Conservation (phyloP, 2,888 invertebrate genomes). For the Mycogona germanica region DNA sequence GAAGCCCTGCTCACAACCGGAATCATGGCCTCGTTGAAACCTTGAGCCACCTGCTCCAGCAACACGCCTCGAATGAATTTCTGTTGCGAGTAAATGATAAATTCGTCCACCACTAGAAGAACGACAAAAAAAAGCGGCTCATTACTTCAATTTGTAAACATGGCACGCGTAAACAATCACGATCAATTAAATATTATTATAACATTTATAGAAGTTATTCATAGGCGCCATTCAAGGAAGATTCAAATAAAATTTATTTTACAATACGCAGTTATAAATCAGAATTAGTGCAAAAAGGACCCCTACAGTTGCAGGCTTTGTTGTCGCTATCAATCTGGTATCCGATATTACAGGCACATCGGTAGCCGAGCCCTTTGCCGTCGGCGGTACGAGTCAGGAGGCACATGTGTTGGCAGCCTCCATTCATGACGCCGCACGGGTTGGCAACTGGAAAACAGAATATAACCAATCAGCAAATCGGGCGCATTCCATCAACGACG, state of each 20-base stretch:
- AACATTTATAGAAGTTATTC: too few species aligned
- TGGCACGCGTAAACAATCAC: not conserved
- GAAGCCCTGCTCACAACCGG: constrained; percentile 86
- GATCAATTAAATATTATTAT: too few species aligned
- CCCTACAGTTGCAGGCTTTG: constrained; percentile 55
- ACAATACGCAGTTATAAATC: too few species aligned
- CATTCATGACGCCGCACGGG: constrained; percentile 77
- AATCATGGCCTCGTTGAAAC: constrained; percentile 87
- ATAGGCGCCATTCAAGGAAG: too few species aligned
- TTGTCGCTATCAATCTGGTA: constrained; percentile 60
- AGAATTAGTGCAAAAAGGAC: not conserved
- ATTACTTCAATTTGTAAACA: too few species aligned
- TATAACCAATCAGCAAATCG: too few species aligned
- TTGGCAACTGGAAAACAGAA: constrained; percentile 45
- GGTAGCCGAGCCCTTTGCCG: constrained; percentile 58
- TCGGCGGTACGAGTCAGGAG: constrained; percentile 57
- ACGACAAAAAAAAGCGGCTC: too few species aligned
- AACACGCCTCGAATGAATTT: constrained; percentile 88
- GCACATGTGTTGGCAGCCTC: constrained; percentile 88
- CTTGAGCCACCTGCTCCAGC: constrained; percentile 70
- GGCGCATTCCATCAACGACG: not conserved
- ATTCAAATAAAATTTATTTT: too few species aligned
- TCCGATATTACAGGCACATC: constrained; percentile 86
- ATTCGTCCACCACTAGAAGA: constrained; percentile 57
- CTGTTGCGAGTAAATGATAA: constrained; percentile 90